Percentiles rank a stretch among this genome's conserved stretches.
Conservation (phyloP, 2,888 invertebrate genomes). For the Eremobia ochroleuca region DNA sequence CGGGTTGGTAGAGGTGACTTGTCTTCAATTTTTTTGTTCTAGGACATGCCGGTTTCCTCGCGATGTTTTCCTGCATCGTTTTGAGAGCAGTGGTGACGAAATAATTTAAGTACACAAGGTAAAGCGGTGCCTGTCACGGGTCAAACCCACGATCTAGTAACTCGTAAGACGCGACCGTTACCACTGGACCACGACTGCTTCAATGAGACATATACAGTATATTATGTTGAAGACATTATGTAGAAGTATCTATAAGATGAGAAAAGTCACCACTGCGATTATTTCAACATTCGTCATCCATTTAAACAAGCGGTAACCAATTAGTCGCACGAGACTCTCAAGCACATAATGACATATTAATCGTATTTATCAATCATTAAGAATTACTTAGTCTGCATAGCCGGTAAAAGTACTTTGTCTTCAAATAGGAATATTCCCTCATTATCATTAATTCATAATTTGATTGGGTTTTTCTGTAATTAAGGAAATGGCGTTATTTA, state of each 20-base stretch:
- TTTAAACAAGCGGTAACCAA: background rate
- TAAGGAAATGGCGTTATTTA: constrained; percentile 11
- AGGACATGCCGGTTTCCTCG: too few species aligned
- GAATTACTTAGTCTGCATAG: background rate
- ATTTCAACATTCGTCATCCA: constrained; percentile 3
- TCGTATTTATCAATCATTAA: background rate
- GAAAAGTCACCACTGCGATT: background rate
- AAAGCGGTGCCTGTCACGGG: too few species aligned
- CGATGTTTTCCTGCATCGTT: too few species aligned
- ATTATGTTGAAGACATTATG: too few species aligned
- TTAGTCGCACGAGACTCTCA: constrained; percentile 23
- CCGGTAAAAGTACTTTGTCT: constrained; percentile 13
- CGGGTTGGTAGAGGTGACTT: too few species aligned
- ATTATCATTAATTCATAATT: constrained; percentile 3
- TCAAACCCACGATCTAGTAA: too few species aligned
- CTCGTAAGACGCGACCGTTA: too few species aligned
- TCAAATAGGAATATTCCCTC: constrained; percentile 32
- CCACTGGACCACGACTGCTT: too few species aligned
- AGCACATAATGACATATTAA: background rate
- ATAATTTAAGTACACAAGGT: too few species aligned
- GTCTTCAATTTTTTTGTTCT: too few species aligned
- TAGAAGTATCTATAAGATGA: background rate
- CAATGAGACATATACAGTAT: too few species aligned
- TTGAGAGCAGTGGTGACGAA: too few species aligned
- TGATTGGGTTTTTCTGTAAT: constrained; percentile 24